phyloP scores from a whole-genome alignment of 1,140 invertebrate species.

The Sinella curviseta region DNA sequence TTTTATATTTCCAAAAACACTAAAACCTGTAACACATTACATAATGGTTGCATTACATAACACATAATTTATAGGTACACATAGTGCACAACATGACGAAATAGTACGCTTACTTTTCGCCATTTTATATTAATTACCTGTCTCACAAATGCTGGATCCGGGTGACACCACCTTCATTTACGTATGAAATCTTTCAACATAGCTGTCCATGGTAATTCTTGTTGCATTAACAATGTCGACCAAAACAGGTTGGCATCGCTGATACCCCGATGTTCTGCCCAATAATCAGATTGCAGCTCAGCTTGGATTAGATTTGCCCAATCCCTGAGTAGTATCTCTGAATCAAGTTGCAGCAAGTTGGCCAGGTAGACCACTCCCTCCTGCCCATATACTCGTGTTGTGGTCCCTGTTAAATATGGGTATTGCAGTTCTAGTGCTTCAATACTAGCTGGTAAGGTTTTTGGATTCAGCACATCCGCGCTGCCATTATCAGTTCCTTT shows the following conservation, averaged over 20 bases:
- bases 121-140: no score
- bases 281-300: background rate
- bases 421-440: background rate
- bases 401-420: background rate
- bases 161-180: background rate
- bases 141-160: background rate
- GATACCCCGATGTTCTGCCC: background rate
- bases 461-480: background rate
- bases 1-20: background rate
- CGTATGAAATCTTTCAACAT: background rate
- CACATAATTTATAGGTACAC: no score
- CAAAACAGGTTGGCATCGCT: background rate
- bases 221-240: background rate
- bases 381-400: background rate
- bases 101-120: no score
- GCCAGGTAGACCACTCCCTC: background rate
- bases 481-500: background rate
- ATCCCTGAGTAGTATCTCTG: background rate
- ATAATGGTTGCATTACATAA: no score
- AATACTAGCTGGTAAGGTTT: background rate
- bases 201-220: background rate
- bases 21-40: background rate
- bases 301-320: background rate
- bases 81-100: no score
- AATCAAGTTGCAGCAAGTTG: background rate